Evolutionary conservation across 2,797 vertebrate genomes (phyloP).

Genomic region (Acestrorhynchus altus): DNA sequence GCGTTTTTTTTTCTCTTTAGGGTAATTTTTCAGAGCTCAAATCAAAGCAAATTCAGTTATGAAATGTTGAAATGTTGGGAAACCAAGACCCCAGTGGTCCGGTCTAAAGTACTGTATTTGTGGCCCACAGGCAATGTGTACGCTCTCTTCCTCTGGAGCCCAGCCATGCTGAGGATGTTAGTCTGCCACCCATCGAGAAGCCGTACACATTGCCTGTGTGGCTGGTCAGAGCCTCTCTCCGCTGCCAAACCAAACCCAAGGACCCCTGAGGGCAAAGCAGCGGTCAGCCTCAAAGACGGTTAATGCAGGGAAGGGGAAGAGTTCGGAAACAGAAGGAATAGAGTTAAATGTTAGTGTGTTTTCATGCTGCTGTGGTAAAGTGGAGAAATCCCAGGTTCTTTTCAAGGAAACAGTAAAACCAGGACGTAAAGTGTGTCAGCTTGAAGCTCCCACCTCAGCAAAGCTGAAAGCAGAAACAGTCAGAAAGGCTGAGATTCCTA

Average conservation of each 20-base stretch:
- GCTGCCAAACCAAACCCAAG: conserved; percentile 40
- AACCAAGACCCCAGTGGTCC: conserved; percentile 65
- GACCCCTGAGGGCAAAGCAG: conserved; percentile 31
- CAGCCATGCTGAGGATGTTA: conserved; percentile 75
- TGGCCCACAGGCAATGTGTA: conserved; percentile 81
- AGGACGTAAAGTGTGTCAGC: not conserved
- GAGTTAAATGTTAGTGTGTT: conserved; percentile 4
- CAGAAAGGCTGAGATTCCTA: conserved; percentile 57
- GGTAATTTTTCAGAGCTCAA: conserved; percentile 54
- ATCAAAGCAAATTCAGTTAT: conserved; percentile 69
- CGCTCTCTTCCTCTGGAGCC: conserved; percentile 74
- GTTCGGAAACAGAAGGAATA: not conserved
- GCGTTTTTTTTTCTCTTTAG: conserved; percentile 49
- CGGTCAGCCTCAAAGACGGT: conserved; percentile 11
- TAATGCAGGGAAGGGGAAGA: conserved; percentile 11
- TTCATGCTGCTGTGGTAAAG: not conserved
- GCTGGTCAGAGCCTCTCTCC: conserved; percentile 54
- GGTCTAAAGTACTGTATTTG: conserved; percentile 67
- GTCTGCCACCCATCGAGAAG: conserved; percentile 78
- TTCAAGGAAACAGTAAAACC: conserved; percentile 6
- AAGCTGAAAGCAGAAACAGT: conserved; percentile 52
- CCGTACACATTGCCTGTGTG: conserved; percentile 76
- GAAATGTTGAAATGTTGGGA: conserved; percentile 53
- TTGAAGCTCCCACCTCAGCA: conserved; percentile 27
- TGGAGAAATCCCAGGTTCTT: conserved; percentile 1